Evolutionary conservation across 2,888 invertebrate species (phyloP).

Genomic region (Oscheius sp.): DNA sequence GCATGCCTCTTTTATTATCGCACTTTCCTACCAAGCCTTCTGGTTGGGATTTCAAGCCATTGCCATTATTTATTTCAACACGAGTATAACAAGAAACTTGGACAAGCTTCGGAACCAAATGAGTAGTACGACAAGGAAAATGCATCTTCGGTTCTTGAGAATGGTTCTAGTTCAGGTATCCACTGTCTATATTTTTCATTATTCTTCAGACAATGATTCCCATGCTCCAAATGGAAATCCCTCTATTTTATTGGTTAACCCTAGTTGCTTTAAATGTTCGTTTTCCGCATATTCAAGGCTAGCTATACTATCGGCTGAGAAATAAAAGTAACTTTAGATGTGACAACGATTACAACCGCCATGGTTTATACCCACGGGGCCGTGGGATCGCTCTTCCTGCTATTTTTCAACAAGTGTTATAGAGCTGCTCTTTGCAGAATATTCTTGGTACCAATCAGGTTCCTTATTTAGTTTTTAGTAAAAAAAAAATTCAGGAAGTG

Average conservation of each 20-base stretch:
- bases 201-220: background rate
- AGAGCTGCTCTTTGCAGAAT: too few relatives aligned
- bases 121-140: slow-evolving; percentile 11
- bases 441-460: too few relatives aligned
- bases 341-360: background rate
- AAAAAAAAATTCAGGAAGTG: too few relatives aligned
- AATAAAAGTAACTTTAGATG: background rate
- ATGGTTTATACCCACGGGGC: slow-evolving; percentile 5
- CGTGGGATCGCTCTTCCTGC: background rate
- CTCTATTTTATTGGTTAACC: background rate
- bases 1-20: background rate
- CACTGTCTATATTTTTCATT: too few relatives aligned
- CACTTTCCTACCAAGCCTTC: background rate
- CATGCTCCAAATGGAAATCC: slow-evolving; percentile 2
- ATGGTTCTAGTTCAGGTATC: background rate
- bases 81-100: background rate
- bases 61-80: background rate
- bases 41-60: background rate
- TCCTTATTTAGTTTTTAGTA: too few relatives aligned
- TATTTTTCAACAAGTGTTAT: slow-evolving; percentile 1
- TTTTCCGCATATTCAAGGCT: background rate
- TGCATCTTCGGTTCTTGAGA: slow-evolving; percentile 18
- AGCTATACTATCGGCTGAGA: too few relatives aligned
- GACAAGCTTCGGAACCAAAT: background rate
- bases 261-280: background rate